Evolutionary conservation across 2,888 invertebrate genomes (phyloP).

Genomic region (Drosophila tripunctata): DNA sequence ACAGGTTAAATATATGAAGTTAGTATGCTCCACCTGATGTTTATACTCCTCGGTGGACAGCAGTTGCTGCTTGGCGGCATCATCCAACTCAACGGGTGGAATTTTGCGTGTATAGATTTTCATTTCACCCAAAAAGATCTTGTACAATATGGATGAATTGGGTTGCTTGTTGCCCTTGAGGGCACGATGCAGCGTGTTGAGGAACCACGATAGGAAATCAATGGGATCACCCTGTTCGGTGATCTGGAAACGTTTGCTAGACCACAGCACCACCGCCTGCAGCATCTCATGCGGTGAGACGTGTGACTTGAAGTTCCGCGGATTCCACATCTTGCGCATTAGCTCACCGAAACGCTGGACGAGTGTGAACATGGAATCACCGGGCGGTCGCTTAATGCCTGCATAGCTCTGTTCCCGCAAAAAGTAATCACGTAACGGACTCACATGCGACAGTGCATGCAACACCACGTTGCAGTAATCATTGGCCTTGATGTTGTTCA

Average conservation of each 20-base stretch:
- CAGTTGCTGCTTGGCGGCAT: conserved; percentile 92
- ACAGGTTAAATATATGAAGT: conserved; percentile 98
- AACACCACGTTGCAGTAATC: conserved; percentile 99
- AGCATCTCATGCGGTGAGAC: conserved; percentile 99
- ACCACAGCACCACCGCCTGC: conserved; percentile 98
- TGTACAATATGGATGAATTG: conserved; percentile 96
- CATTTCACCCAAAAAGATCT: conserved; percentile 97
- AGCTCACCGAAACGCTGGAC: conserved; percentile 97
- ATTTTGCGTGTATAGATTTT: conserved; percentile 95
- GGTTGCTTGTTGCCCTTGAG: conserved; percentile 95
- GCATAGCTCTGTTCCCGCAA: conserved; percentile 96
- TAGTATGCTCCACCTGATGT: conserved; percentile 94
- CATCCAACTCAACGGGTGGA: conserved; percentile 95
- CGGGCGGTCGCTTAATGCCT: conserved; percentile 95
- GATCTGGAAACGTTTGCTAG: conserved; percentile 98
- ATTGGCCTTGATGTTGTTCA: conserved; percentile 99
- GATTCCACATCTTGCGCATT: conserved; percentile 99
- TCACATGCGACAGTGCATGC: conserved; percentile 97
- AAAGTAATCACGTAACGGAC: conserved; percentile 97
- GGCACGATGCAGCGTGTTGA: conserved; percentile 97
- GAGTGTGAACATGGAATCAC: conserved; percentile 95
- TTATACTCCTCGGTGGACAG: conserved; percentile 93
- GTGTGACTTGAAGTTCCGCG: conserved; percentile 99
- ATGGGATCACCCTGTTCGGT: conserved; percentile 99
- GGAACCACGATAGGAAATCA: conserved; percentile 98